Conservation (phyloP, 1,140 invertebrate species). For the Dendroctonus valens region DNA sequence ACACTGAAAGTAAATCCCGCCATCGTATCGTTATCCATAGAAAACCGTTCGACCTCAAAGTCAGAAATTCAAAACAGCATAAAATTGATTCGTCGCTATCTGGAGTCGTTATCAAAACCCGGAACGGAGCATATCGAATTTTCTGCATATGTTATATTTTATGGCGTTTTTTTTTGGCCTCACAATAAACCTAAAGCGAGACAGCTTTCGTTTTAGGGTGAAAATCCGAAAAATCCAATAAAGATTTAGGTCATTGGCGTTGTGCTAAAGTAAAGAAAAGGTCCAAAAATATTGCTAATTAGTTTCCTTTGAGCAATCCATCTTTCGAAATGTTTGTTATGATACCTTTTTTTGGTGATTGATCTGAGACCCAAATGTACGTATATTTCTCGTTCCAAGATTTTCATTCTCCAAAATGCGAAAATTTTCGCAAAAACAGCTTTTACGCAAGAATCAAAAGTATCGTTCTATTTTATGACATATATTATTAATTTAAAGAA, state of each 20-base stretch:
- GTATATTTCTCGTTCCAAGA: no score
- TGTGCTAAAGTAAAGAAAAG: no score
- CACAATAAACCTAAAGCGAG: slow-evolving; percentile 13
- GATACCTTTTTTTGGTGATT: no score
- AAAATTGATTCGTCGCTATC: slow-evolving; percentile 23
- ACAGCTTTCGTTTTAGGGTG: not conserved
- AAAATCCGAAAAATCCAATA: not conserved
- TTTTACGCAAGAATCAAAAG: no score
- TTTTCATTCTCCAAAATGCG: no score
- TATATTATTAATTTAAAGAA: no score
- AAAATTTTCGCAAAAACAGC: no score
- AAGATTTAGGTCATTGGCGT: not conserved
- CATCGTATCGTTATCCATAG: not conserved
- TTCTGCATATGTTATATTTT: slow-evolving; percentile 23
- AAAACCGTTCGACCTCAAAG: slow-evolving; percentile 13
- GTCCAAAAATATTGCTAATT: no score
- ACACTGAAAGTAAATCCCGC: not conserved
- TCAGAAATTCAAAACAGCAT: slow-evolving; percentile 25
- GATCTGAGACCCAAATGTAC: no score
- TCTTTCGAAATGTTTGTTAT: no score
- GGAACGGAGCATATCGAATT: slow-evolving; percentile 1
- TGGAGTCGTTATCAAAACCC: slow-evolving; percentile 18
- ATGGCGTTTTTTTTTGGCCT: slow-evolving; percentile 9
- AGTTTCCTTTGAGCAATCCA: no score
- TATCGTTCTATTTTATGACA: no score